phyloP scores from a whole-genome alignment of 2,113 vertebrate genomes.

The Sorex fumeus region DNA sequence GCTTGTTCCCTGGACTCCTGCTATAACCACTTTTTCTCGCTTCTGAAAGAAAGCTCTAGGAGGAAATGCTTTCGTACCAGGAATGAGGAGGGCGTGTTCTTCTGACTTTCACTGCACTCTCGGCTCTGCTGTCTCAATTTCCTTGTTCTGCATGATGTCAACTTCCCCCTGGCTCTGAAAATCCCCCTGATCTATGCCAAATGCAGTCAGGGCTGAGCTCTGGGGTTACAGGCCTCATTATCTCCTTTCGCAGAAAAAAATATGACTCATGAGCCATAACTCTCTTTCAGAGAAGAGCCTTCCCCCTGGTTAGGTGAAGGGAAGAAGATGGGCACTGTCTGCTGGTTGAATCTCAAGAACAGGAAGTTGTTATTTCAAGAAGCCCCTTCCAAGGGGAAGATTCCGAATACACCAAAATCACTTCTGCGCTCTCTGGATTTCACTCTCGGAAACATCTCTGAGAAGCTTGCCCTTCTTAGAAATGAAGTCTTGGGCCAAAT shows the following conservation, averaged over 20 bases:
- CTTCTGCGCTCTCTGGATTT: neutral
- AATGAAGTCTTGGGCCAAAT: slow-evolving; percentile 2
- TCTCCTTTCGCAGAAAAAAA: slow-evolving; percentile 33
- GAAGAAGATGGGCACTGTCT: neutral
- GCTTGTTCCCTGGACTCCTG: too few species aligned
- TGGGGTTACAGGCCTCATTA: neutral
- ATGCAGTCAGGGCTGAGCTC: neutral
- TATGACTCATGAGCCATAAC: slow-evolving; percentile 49
- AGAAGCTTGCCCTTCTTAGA: slow-evolving; percentile 27
- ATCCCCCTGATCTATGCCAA: slow-evolving; percentile 26
- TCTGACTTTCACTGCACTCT: slow-evolving; percentile 36
- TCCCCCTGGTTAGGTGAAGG: neutral
- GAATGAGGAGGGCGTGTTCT: neutral
- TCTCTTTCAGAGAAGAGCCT: neutral
- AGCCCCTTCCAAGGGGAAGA: neutral
- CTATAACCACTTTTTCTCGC: too few species aligned
- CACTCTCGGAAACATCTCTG: slow-evolving; percentile 39
- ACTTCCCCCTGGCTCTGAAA: slow-evolving; percentile 51
- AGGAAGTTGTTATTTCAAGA: neutral
- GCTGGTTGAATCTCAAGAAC: neutral
- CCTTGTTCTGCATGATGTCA: slow-evolving; percentile 39
- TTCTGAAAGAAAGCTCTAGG: neutral
- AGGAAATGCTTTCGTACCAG: slow-evolving; percentile 24
- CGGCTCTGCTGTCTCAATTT: neutral
- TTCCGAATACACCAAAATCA: slow-evolving; percentile 50